Percentiles rank a stretch among this genome's conserved stretches.
Conservation (phyloP, 2,113 vertebrate species). For the Brienomyrus longianalis region DNA sequence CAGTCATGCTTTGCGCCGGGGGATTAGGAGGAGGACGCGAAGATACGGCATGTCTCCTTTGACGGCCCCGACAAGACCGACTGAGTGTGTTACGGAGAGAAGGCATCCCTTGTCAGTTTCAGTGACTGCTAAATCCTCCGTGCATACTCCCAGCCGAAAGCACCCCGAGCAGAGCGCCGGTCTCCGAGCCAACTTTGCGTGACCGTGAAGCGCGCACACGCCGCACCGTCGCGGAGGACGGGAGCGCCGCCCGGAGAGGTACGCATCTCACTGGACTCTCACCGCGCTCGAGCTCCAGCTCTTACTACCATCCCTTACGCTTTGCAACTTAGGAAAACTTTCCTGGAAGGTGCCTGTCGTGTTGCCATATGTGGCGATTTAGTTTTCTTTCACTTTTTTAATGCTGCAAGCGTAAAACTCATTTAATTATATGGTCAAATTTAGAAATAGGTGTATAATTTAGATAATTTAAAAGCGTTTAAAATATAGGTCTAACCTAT, state of each 20-base stretch:
- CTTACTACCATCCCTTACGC: background rate
- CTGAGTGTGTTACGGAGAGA: conserved; percentile 18
- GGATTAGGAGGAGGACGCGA: conserved; percentile 16
- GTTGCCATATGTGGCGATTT: background rate
- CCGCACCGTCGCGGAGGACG: background rate
- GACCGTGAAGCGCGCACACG: conserved; percentile 5
- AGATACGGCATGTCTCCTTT: conserved; percentile 8
- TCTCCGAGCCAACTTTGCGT: conserved; percentile 10
- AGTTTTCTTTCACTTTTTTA: background rate
- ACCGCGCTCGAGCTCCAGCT: background rate
- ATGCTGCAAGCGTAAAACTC: background rate
- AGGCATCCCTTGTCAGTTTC: conserved; percentile 23
- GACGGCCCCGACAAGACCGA: conserved; percentile 20
- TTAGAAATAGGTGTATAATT: background rate
- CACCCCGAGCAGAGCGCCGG: conserved; percentile 14
- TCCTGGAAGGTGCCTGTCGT: background rate
- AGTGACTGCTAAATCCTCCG: conserved; percentile 16
- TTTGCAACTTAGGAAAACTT: background rate
- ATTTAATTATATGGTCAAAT: background rate
- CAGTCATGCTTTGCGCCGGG: conserved; percentile 24
- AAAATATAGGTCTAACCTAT: background rate
- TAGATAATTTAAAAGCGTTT: background rate
- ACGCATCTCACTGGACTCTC: background rate
- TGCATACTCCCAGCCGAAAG: background rate
- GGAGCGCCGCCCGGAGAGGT: background rate